phyloP scores from a whole-genome alignment of 2,888 invertebrate species.

The Eretmocerus hayati region DNA sequence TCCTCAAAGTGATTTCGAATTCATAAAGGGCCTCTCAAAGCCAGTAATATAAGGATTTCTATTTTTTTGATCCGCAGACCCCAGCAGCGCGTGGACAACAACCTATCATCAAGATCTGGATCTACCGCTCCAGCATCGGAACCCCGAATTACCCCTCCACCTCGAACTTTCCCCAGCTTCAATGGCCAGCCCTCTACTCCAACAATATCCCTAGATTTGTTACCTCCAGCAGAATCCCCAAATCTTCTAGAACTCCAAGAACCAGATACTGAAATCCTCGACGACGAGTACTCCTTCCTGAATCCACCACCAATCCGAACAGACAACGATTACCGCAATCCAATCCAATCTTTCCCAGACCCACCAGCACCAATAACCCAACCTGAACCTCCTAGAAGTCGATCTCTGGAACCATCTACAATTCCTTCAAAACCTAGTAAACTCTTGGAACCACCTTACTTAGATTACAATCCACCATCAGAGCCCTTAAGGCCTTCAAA shows the following conservation, averaged over 20 bases:
- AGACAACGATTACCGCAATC: constrained; percentile 2
- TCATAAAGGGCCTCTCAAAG: too few species aligned
- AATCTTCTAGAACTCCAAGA: too few species aligned
- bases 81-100: too few species aligned
- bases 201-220: constrained; percentile 1
- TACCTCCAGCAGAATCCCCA: constrained; percentile 1
- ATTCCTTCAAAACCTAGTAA: constrained; percentile 4
- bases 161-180: too few species aligned
- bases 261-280: neutral
- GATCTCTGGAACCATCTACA: neutral
- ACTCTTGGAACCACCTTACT: constrained; percentile 13
- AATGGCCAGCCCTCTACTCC: too few species aligned
- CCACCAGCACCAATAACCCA: neutral
- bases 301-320: constrained; percentile 8
- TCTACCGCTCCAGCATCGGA: too few species aligned
- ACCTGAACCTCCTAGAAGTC: neutral
- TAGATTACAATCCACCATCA: neutral
- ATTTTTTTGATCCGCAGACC: neutral
- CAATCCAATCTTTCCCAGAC: neutral
- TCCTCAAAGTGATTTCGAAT: too few species aligned
- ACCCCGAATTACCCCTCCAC: too few species aligned
- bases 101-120: too few species aligned
- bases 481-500: neutral
- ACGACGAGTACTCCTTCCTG: constrained; percentile 12
- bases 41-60: too few species aligned